A percentile compares a stretch with the other conserved stretches of the same genome.
Conservation (phyloP, 1,140 invertebrate genomes). For the Achatina immaculata region DNA sequence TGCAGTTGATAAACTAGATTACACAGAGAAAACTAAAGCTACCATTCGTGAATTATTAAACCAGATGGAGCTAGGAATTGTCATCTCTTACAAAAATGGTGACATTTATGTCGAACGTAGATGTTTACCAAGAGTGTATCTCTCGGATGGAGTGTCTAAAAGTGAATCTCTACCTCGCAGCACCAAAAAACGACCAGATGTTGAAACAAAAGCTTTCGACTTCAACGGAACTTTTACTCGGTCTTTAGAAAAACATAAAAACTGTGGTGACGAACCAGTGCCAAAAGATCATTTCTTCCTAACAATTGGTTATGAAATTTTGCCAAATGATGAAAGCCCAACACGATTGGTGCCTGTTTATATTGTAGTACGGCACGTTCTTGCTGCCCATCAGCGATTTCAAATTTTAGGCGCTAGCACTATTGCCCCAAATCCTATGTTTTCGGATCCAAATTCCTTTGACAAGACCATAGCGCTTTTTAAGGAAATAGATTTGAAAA, state of each 20-base stretch:
- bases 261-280: neutral
- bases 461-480: neutral
- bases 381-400: neutral
- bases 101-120: slow-evolving; percentile 15
- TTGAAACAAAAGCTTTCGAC: slow-evolving; percentile 7
- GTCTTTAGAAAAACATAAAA: neutral
- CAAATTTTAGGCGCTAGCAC: neutral
- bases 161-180: neutral
- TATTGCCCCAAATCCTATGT: neutral
- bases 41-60: neutral
- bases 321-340: slow-evolving; percentile 14
- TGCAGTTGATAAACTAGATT: neutral
- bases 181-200: slow-evolving; percentile 5
- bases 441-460: neutral
- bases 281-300: slow-evolving; percentile 7
- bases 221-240: neutral
- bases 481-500: neutral
- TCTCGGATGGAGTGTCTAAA: neutral
- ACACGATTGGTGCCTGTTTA: neutral
- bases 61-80: neutral
- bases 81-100: neutral
- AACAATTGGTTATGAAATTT: slow-evolving; percentile 15
- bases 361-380: neutral
- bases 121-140: slow-evolving; percentile 7
- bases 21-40: neutral